Evolutionary conservation across 2,888 invertebrate genomes (phyloP), one percentile per base, ranked within the genome.

Genomic region (Drosophila mimica): DNA sequence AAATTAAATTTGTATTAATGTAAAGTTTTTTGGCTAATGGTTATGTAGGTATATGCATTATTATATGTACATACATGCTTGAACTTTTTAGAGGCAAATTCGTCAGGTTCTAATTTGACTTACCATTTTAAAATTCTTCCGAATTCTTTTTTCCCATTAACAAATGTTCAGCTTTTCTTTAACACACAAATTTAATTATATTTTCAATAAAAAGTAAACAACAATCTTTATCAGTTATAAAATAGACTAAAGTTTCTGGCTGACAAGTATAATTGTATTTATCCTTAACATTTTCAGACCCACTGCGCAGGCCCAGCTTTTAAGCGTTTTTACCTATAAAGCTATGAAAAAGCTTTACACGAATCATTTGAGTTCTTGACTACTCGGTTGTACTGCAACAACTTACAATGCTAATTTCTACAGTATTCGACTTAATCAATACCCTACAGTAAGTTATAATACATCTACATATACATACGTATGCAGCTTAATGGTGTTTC

Each of bases 211-310:
- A 53, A 83, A 66, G 51, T 67, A 61, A 70, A 63, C 48, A 64
- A 76, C 59, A 78, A 71, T 74, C 56, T 69, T 68, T 56, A 67
- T 74, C 76, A 69, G 69, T 76, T 82, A 74, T 76, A 82, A 89
- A 88, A 82, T 72, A 71, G 82, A 82, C 79, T 62, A 67, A 69
- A 56, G 66, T 69, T 84, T 66, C 79, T 74, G 76, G 68, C 71
- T 63, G 82, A 72, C 85, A 82, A 82, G 79, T 84, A 89, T 88
- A 89, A 88, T 89, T 88, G 79, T 84, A 84, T 89, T 88, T 84
- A 84, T 82, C 79, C 89, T 82, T 82, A 68, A 72, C 72, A 84
- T 88, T 79, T 88, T 82, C 74, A 76, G 53, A 28, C n/a, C 5
- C 15, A 51, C 15, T 62, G 82, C 83, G 85, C 83, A 84, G 69